Base-by-base conservation (phyloP, 30 jellyfish, hydroid and myxozoan genomes). In the Clytia hemisphaerica region DNA sequence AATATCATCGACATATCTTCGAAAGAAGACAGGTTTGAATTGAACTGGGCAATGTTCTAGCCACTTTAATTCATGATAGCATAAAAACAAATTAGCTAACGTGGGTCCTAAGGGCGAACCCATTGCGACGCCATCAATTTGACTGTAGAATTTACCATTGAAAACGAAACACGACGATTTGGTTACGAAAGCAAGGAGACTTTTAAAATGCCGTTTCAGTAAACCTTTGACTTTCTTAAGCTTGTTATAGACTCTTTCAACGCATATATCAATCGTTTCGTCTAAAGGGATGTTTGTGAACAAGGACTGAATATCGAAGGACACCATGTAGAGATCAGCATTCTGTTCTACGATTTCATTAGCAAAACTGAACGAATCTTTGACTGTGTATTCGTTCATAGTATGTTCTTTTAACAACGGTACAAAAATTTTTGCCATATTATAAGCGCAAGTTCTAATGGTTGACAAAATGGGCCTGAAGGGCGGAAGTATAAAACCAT, bases 391-490 rank as follows among this genome's bases (percentile, higher is more conserved):
- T 15, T 30, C 28, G 26, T 70, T 70, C 4, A 16, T 49, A 1
- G 82, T 50, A 19, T 10, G 53, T 12, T 26, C 37, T 15, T 26
- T 47, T 9, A 51, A 51, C 16, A 3, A 46, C 5, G 82, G 82
- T 22, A 70, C 82, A 70, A 70, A 21, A 70, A 48, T 25, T 26
- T 70, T 70, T 1, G 82, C 80, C 5, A 70, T 16, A 21, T 47
- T 46, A 18, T 70, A 70, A 22, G 22, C 50, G 76, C 28, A 14
- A 10, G 82, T 49, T 4, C 82, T 77, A 70, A 70, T 70, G 3
- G 76, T 58, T 3, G 82, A 70, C 32, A 70, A 66, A 19, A 71
- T 71, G 15, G 83, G 83, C 4, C 83, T 25, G 34, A 57, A 57
- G 9, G 37, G 4, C 0, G 70, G 70, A 6, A 57, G 44, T n/a